These are phyloP conservation scores for Drosophila leonis DNA, from an alignment of 2,888 invertebrate genomes.

Conservation along the genomic window DNA sequence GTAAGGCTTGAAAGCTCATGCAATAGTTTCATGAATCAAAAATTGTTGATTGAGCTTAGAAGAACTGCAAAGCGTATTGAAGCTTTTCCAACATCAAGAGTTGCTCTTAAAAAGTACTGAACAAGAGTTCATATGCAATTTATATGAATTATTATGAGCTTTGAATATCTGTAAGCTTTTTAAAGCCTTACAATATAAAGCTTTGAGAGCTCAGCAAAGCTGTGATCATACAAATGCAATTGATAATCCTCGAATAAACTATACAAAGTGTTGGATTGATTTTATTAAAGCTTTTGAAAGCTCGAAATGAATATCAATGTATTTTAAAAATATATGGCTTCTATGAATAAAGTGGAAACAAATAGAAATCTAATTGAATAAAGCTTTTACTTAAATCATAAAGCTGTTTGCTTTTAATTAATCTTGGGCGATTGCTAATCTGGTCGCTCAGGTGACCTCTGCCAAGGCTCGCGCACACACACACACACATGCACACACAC, in stretches of 20 bases:
- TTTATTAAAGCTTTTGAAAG: no score
- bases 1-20: no score
- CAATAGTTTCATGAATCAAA: no score
- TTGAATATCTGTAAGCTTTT: background rate
- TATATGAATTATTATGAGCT: background rate
- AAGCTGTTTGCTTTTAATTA: slow-evolving; percentile 15
- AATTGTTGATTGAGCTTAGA: no score
- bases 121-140: background rate
- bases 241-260: no score
- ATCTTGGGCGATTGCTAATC: slow-evolving; percentile 21
- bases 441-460: slow-evolving; percentile 35
- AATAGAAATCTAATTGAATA: background rate
- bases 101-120: no score
- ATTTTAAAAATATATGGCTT: background rate
- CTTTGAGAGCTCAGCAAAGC: background rate
- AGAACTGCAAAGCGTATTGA: background rate
- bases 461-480: slow-evolving; percentile 3
- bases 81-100: background rate
- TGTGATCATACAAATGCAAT: no score
- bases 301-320: no score
- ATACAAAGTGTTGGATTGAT: no score
- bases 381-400: background rate
- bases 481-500: slow-evolving; percentile 4
- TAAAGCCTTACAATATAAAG: background rate
- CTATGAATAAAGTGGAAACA: background rate